phyloP scores from a whole-genome alignment of 2,113 vertebrate genomes.

The Cebus imitator region DNA sequence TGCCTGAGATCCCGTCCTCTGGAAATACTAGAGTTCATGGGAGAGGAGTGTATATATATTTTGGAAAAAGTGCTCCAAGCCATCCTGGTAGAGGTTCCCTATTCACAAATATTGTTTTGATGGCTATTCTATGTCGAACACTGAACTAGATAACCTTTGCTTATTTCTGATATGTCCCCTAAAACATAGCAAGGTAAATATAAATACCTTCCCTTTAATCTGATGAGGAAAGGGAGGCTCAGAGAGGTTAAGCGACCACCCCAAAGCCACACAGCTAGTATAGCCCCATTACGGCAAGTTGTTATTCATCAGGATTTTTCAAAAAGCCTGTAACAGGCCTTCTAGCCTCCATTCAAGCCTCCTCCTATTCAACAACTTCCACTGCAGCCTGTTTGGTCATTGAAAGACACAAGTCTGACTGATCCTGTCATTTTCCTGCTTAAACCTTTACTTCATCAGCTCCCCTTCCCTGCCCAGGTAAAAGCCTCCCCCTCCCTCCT shows the following conservation, averaged over 20 bases:
- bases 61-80: neutral
- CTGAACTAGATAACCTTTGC: neutral
- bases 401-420: neutral
- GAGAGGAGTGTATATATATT: fast-evolving
- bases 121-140: neutral
- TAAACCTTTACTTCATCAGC: neutral
- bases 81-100: neutral
- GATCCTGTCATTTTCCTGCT: neutral
- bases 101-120: neutral
- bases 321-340: neutral
- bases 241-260: neutral
- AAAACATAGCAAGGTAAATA: neutral
- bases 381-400: neutral
- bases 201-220: neutral
- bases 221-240: neutral
- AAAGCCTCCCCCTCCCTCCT: neutral
- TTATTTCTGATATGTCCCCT: neutral
- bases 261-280: neutral
- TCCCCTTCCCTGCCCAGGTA: neutral
- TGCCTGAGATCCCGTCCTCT: neutral
- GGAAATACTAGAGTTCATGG: neutral
- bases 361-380: neutral
- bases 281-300: neutral
- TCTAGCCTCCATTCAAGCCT: neutral
- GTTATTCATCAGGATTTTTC: neutral